A percentile compares a stretch with the other conserved stretches of the same genome.
phyloP scores from a whole-genome alignment of 1,140 invertebrate genomes.

The Megathymus violae region DNA sequence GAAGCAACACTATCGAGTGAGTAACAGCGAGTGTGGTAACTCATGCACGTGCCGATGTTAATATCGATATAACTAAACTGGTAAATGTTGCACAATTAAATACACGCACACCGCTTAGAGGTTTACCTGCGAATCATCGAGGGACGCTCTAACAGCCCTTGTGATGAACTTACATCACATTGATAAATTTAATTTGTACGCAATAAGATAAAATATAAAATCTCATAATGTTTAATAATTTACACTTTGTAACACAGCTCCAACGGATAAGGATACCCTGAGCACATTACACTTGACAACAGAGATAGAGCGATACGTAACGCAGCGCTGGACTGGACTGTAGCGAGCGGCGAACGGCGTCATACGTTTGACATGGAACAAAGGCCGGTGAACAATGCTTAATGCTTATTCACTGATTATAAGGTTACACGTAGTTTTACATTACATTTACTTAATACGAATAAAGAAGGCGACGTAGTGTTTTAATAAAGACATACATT shows the following conservation, averaged over 20 bases:
- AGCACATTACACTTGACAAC: slow-evolving; percentile 20
- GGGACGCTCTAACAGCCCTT: no score
- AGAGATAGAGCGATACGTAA: slow-evolving; percentile 19
- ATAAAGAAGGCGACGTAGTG: no score
- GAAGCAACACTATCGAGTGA: neutral
- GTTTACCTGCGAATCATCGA: slow-evolving; percentile 16
- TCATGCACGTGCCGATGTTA: neutral
- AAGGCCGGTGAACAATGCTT: slow-evolving; percentile 21
- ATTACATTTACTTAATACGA: no score
- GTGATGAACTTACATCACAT: no score
- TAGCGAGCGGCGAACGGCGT: slow-evolving; percentile 22
- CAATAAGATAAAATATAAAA: no score
- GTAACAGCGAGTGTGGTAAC: neutral
- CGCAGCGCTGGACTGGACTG: slow-evolving; percentile 9
- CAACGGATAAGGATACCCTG: neutral
- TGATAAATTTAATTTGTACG: no score
- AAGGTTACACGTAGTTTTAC: neutral
- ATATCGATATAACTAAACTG: slow-evolving; percentile 18
- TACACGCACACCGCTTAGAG: neutral
- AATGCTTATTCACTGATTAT: slow-evolving; percentile 21
- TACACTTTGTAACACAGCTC: neutral
- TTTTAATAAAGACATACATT: no score
- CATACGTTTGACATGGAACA: slow-evolving; percentile 26
- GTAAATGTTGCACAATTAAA: slow-evolving; percentile 24
- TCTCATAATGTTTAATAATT: no score